Percentiles rank a stretch among this genome's conserved stretches.
phyloP scores from a whole-genome alignment of 2,797 vertebrate species.

The Liasis olivaceus region DNA sequence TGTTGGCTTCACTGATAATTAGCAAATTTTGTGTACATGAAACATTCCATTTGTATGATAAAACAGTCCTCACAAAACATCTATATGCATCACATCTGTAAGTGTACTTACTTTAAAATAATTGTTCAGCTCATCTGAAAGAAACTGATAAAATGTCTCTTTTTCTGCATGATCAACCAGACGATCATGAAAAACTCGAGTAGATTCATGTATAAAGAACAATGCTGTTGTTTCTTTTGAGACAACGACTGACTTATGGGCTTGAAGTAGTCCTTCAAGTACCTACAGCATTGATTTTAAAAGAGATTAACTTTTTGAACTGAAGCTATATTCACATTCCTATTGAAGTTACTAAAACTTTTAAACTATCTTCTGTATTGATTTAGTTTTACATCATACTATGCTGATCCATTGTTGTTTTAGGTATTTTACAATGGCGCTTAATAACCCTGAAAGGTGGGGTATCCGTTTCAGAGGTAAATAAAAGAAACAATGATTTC shows the following conservation, averaged over 20 bases:
- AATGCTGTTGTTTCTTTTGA: slow-evolving; percentile 60
- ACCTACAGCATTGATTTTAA: slow-evolving; percentile 57
- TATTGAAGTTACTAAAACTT: neutral
- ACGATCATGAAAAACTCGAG: slow-evolving; percentile 72
- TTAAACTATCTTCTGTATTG: neutral
- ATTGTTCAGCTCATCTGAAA: slow-evolving; percentile 63
- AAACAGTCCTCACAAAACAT: neutral
- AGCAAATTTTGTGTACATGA: neutral
- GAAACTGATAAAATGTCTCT: slow-evolving; percentile 61
- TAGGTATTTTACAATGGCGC: neutral
- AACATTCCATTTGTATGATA: neutral
- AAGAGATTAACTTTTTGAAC: neutral
- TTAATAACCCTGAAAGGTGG: neutral
- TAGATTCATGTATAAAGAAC: slow-evolving; percentile 66
- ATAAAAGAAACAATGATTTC: neutral
- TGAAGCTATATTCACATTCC: neutral
- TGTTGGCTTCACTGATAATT: neutral
- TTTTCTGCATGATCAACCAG: slow-evolving; percentile 60
- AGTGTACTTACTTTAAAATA: slow-evolving; percentile 64
- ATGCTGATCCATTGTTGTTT: neutral
- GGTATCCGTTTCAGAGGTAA: neutral
- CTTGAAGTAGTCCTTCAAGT: slow-evolving; percentile 69
- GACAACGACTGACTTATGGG: slow-evolving; percentile 55
- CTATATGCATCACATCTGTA: neutral
- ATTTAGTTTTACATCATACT: neutral